Conservation (phyloP, 64 coral and sea anemone species). For the Pocillopora verrucosa region DNA sequence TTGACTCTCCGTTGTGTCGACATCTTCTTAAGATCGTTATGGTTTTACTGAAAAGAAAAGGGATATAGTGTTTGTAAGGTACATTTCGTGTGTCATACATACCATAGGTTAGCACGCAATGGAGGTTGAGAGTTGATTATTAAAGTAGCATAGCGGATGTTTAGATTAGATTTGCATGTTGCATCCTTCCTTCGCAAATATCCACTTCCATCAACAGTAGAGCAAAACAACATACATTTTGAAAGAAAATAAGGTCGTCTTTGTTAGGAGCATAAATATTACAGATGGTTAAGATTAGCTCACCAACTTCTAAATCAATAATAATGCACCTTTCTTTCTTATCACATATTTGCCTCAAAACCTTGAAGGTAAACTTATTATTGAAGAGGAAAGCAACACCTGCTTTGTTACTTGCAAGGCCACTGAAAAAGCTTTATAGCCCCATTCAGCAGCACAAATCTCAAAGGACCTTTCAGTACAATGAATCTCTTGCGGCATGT, state of each 20-base stretch:
- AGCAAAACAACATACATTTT: not conserved
- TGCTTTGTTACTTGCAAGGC: not conserved
- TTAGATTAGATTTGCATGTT: not conserved
- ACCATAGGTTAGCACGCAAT: not conserved
- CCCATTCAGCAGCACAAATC: conserved; percentile 15
- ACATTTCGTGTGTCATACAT: not conserved
- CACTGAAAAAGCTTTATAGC: conserved; percentile 8
- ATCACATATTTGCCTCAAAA: not conserved
- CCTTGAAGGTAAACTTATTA: conserved; percentile 36
- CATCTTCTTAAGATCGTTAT: not conserved
- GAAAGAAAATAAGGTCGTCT: no score
- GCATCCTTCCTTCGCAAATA: not conserved
- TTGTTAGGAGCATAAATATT: conserved; percentile 24
- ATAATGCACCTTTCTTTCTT: conserved; percentile 17
- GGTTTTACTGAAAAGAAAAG: not conserved
- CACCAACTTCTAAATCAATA: conserved; percentile 9
- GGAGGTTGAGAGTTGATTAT: not conserved
- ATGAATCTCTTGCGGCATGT: conserved; percentile 27
- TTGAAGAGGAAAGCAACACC: conserved; percentile 28
- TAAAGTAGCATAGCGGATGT: not conserved
- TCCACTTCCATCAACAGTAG: not conserved
- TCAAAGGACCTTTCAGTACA: not conserved
- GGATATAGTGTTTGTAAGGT: not conserved
- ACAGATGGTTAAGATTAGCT: not conserved
- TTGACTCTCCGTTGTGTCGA: not conserved